Conservation (phyloP, 2,797 vertebrate species). For the Garrulus glandarius region DNA sequence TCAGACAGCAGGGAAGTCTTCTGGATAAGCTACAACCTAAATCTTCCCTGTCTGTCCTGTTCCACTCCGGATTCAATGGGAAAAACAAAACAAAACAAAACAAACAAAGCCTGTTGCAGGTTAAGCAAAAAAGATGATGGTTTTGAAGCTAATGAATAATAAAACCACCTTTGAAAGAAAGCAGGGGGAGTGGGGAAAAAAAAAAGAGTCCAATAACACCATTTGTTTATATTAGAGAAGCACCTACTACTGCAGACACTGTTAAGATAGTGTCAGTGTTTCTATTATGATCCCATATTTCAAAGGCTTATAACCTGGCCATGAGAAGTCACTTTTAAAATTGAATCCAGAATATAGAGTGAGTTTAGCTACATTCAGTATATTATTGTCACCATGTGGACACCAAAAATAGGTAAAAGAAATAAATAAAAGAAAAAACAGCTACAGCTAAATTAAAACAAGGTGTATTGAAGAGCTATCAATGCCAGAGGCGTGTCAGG, state of each 20-base stretch:
- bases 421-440: constrained; percentile 17
- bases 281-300: constrained; percentile 65
- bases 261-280: constrained; percentile 59
- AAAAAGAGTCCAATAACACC: constrained; percentile 40
- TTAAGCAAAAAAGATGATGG: constrained; percentile 45
- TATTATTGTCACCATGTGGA: not conserved
- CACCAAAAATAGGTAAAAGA: not conserved
- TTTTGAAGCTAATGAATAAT: constrained; percentile 51
- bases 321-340: constrained; percentile 68
- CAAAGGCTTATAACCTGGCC: constrained; percentile 43
- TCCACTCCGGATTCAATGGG: not conserved
- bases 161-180: constrained; percentile 45
- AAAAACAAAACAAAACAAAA: not conserved
- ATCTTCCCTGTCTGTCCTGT: not conserved
- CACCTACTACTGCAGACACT: constrained; percentile 47
- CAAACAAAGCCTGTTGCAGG: not conserved
- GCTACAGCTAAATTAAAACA: not conserved
- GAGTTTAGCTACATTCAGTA: constrained; percentile 15
- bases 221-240: constrained; percentile 69
- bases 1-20: not conserved
- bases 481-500: not conserved
- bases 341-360: constrained; percentile 53
- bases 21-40: constrained; percentile 2
- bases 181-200: not conserved
- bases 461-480: not conserved